Percentiles rank a stretch among this genome's conserved stretches.
phyloP scores from a whole-genome alignment of 2,797 vertebrate genomes.

The Hoplostethus atlanticus region DNA sequence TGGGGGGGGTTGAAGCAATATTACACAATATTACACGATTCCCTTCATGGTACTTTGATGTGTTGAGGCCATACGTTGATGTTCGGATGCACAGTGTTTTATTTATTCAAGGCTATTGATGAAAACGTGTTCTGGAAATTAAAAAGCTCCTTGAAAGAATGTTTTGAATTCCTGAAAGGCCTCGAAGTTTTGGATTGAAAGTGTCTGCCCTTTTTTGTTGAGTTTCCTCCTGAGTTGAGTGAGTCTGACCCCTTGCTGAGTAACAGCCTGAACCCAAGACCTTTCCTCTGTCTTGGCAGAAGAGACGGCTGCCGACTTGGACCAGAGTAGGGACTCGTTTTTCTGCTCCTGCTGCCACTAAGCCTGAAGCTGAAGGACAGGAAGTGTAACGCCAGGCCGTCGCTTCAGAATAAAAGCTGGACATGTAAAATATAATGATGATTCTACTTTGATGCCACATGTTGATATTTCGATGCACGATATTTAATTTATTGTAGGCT shows the following conservation, averaged over 20 bases:
- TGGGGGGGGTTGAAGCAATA: not conserved
- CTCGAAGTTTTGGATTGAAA: too few relatives aligned
- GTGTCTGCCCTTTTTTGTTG: too few relatives aligned
- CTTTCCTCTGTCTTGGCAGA: constrained; percentile 78
- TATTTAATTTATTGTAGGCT: too few relatives aligned
- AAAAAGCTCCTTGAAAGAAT: constrained; percentile 49
- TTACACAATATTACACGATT: not conserved
- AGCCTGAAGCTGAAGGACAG: constrained; percentile 82
- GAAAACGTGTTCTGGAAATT: constrained; percentile 49
- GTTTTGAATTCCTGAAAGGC: constrained; percentile 4
- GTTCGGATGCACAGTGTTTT: constrained; percentile 60
- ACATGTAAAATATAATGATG: not conserved
- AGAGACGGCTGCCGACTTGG: constrained; percentile 89
- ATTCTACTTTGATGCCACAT: too few relatives aligned
- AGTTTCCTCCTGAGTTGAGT: too few relatives aligned
- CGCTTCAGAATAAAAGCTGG: constrained; percentile 21
- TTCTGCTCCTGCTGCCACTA: constrained; percentile 94
- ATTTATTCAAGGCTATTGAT: constrained; percentile 31
- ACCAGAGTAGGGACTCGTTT: constrained; percentile 90
- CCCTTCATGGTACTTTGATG: constrained; percentile 2
- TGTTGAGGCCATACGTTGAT: constrained; percentile 15
- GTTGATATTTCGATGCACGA: too few relatives aligned
- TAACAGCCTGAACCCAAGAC: not conserved
- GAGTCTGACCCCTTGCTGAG: not conserved
- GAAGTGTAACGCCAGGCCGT: not conserved